Percentiles rank a stretch among this genome's conserved stretches.
These are phyloP conservation scores for Caenorhabditis sp. DNA, from an alignment of 2,888 invertebrate species.

Conservation along the genomic window DNA sequence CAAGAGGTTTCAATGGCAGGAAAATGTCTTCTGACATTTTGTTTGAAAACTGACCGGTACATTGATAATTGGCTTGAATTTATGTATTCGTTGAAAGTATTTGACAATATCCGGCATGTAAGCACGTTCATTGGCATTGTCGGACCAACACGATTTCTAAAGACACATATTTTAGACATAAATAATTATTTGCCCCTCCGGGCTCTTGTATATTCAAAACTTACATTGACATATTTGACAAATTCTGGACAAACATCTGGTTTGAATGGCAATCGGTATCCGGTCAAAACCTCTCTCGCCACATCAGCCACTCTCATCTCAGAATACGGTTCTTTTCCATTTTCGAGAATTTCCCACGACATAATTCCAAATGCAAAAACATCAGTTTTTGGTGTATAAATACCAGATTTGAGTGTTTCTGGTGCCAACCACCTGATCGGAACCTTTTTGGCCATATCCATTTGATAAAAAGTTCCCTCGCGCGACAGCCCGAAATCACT, in stretches of 20 bases:
- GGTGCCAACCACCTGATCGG: slow-evolving; percentile 56
- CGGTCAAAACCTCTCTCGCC: slow-evolving; percentile 21
- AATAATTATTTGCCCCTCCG: neutral
- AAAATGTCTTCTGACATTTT: too few relatives aligned
- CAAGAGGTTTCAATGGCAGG: too few relatives aligned
- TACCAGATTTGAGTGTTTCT: slow-evolving; percentile 35
- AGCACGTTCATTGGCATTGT: slow-evolving; percentile 30
- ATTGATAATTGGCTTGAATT: slow-evolving; percentile 21
- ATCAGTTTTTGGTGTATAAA: slow-evolving; percentile 51
- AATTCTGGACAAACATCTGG: slow-evolving; percentile 5
- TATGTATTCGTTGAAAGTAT: slow-evolving; percentile 17
- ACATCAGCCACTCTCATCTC: slow-evolving; percentile 27
- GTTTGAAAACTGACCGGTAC: too few relatives aligned
- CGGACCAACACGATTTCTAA: slow-evolving; percentile 35
- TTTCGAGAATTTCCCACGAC: slow-evolving; percentile 17
- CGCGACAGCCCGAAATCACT: slow-evolving; percentile 47
- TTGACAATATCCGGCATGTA: slow-evolving; percentile 28
- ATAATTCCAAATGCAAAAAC: slow-evolving; percentile 48
- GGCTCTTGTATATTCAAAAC: neutral
- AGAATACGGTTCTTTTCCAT: slow-evolving; percentile 32
- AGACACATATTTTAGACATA: too few relatives aligned
- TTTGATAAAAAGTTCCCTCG: slow-evolving; percentile 45
- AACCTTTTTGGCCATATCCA: slow-evolving; percentile 44
- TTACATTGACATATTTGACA: slow-evolving; percentile 1
- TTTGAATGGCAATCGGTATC: slow-evolving; percentile 34